Evolutionary conservation across 2,113 vertebrate genomes (phyloP), one percentile per base, ranked within the genome.

Genomic region (Thamnophis sirtalis): DNA sequence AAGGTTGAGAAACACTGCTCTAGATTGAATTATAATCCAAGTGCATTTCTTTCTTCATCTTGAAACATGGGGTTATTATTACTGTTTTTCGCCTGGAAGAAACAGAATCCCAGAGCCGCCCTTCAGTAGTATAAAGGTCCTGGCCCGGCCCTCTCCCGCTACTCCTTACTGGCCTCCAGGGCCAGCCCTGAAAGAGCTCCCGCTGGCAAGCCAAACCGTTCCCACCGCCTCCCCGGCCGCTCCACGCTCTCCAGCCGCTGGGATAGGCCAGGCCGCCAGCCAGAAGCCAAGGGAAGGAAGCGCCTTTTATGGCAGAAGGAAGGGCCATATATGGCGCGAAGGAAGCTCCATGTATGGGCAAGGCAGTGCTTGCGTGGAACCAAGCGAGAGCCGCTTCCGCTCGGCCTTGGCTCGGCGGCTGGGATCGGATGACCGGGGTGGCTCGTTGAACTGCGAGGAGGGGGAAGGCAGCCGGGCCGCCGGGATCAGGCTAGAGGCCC

Each of bases 301-400:
- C 91, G 93, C 96, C 96, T 96, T 97, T 94, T 97, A 93, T 96
- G 96, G 96, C 94, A 95, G 91, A 88, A 96, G 96, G 96, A 96
- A 96, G 91, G 56, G 92, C 95, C 95, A 90, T 93, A 53, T 95
- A 95, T 63, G 95, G 94, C 43, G 50, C 43, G 94, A 87, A 95
- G 96, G 96, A 97, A 97, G 92, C 93, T 38, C 96, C 96, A 92
- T 96, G 95, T 88, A 93, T 93, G 96, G 96, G 92, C 84, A 91
- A 88, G 91, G 94, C 94, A 92, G 94, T 93, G 43, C 60, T 21
- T 88, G 87, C 86, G 50, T 89, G 80, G 80, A 88, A n/a, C 4
- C 50, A 0, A 89, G 80, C 17, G 91, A 91, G 93, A 91, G 91
- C 56, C 7, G 90, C 90, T 96, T 96, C 96, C 96, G 96, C 88